Percentiles rank a stretch among this genome's conserved stretches.
Conservation (phyloP, 2,888 invertebrate species). For the Leptothorax acervorum region DNA sequence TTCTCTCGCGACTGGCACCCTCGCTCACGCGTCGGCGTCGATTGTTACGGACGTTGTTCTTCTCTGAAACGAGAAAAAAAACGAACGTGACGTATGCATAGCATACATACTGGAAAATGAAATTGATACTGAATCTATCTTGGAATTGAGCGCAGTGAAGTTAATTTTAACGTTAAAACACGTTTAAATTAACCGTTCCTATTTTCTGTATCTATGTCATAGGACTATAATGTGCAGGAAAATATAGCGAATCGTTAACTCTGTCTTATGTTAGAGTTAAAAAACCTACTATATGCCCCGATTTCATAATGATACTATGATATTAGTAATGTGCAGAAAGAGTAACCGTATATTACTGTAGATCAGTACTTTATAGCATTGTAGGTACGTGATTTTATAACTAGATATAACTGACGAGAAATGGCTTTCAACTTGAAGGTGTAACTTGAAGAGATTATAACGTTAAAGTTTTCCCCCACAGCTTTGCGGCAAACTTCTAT, state of each 20-base stretch:
- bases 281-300: neutral
- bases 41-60: conserved; percentile 79
- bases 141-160: neutral
- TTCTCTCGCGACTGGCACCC: conserved; percentile 77
- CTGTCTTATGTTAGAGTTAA: neutral
- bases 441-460: neutral
- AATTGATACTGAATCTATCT: neutral
- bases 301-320: neutral
- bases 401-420: conserved; percentile 6
- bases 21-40: conserved; percentile 82
- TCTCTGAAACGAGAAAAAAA: conserved; percentile 79
- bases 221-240: neutral
- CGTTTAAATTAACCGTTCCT: neutral
- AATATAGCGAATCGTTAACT: conserved; percentile 17
- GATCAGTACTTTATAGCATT: neutral
- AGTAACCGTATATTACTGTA: conserved; percentile 1
- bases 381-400: neutral
- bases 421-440: conserved; percentile 1
- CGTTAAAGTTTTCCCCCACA: neutral
- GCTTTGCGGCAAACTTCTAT: neutral
- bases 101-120: neutral
- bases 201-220: neutral
- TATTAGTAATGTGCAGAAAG: neutral
- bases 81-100: neutral
- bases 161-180: conserved; percentile 6